A percentile compares a stretch with the other conserved stretches of the same genome.
Conservation (phyloP, 1,140 invertebrate species). For the Drosophila auraria region DNA sequence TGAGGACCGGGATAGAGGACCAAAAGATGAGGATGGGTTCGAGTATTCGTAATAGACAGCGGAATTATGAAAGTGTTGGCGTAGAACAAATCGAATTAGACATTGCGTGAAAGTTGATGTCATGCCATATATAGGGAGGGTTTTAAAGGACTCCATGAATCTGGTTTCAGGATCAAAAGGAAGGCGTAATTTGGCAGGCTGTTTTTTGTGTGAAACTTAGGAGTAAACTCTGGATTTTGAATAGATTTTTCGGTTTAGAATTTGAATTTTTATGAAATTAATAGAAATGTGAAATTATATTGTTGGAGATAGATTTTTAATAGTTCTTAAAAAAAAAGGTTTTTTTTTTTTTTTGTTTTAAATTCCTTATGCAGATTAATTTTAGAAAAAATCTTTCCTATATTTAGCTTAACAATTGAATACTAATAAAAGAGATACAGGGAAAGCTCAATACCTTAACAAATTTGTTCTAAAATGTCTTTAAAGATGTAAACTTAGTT, state of each 20-base stretch:
- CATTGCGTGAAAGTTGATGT: constrained; percentile 69
- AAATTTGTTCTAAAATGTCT: too few relatives aligned
- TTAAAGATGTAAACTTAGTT: too few relatives aligned
- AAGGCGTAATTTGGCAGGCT: background rate
- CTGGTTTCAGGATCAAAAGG: background rate
- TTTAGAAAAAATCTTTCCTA: too few relatives aligned
- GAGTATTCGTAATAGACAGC: constrained; percentile 69
- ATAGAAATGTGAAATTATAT: too few relatives aligned
- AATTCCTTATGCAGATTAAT: too few relatives aligned
- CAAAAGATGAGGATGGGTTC: constrained; percentile 15
- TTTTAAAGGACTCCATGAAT: background rate
- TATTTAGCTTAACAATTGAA: too few relatives aligned
- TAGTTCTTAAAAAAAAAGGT: too few relatives aligned
- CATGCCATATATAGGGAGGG: constrained; percentile 38
- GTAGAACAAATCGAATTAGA: constrained; percentile 83
- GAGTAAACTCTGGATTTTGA: background rate
- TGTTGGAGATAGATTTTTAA: too few relatives aligned
- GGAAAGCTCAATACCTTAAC: too few relatives aligned
- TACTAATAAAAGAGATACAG: too few relatives aligned
- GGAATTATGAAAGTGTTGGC: constrained; percentile 83
- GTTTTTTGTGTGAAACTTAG: background rate
- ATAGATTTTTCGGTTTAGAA: background rate
- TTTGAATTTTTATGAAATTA: background rate
- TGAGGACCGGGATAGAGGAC: constrained; percentile 20
- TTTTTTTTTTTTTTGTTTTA: too few relatives aligned